Evolutionary conservation across 1,140 invertebrate species (phyloP), one percentile per base, ranked within the genome.

Genomic region (Brachionus rubens): DNA sequence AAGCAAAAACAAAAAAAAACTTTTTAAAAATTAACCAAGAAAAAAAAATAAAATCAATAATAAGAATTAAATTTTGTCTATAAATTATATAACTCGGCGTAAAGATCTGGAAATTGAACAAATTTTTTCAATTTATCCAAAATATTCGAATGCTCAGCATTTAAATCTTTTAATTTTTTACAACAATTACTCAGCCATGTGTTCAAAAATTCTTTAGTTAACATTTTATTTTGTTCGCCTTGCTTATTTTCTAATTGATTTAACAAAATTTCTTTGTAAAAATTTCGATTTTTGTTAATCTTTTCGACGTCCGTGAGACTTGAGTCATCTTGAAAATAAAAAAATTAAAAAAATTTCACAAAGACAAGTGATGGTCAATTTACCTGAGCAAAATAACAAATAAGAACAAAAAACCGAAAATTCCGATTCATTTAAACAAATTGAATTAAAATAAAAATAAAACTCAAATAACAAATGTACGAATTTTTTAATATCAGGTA

Each of bases 101-200:
- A 72, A 50, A 72, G 68, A 72, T 72, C 68, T 21, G 68, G 68
- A 72, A 72, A 72, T 16, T 72, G 68, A 50, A 72, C 50, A 48
- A 0, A 47, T 50, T 48, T 16, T 54, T 72, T 72, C n/a, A 50
- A 21, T 16, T 16, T 48, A 10, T 40, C 24, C 30, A 72, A 54
- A 19, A 72, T 48, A 28, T 72, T 72, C 19, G 50, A n/a, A 24
- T 72, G 68, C 47, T 72, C 68, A 36, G 21, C 26, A 54, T 72
- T 54, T 16, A 72, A 19, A 16, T 48, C 68, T 48, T 72, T 54
- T 19, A 72, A 41, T 28, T 50, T 72, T 50, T 48, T 33, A 48
- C 68, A 54, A 54, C 46, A 50, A 50, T 54, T 48, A 16, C 19
- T 48, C 19, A 72, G 24, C 68, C 68, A 72, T 26, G 36, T 16